Evolutionary conservation across 2,888 invertebrate species (phyloP).

Genomic region (Polydrusus tereticollis): DNA sequence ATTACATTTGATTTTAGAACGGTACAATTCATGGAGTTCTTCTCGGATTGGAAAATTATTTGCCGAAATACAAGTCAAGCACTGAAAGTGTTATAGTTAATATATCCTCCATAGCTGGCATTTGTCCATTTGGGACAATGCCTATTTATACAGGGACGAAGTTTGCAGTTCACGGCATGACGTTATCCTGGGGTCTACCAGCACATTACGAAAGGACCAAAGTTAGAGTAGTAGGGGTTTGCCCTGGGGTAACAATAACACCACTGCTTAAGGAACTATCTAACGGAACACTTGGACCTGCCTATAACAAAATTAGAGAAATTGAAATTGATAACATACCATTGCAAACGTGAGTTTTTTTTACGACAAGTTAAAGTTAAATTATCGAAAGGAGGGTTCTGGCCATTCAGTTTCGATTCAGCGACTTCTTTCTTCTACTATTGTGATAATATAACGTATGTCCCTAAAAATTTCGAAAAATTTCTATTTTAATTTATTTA

Average conservation of each 20-base stretch:
- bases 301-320: conserved; percentile 11
- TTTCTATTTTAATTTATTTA: too few species aligned
- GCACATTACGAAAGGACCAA: conserved; percentile 62
- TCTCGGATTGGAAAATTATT: conserved; percentile 51
- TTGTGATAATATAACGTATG: too few species aligned
- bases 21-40: conserved; percentile 52
- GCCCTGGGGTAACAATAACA: conserved; percentile 69
- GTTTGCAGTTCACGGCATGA: conserved; percentile 51
- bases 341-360: neutral
- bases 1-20: too few species aligned
- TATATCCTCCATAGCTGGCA: conserved; percentile 51
- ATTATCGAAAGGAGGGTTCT: too few species aligned
- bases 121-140: conserved; percentile 35
- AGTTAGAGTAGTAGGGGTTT: conserved; percentile 68
- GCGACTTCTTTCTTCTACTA: too few species aligned
- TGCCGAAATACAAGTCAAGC: conserved; percentile 52
- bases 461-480: too few species aligned
- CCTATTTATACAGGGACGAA: conserved; percentile 53
- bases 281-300: conserved; percentile 8
- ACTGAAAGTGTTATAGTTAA: conserved; percentile 51
- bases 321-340: neutral
- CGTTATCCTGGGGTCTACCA: conserved; percentile 50
- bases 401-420: too few species aligned
- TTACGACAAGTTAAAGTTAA: too few species aligned
- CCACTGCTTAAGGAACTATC: conserved; percentile 33